A percentile compares a stretch with the other conserved stretches of the same genome.
Conservation (phyloP, 2,888 invertebrate genomes). For the Tuberolachnus salignus region DNA sequence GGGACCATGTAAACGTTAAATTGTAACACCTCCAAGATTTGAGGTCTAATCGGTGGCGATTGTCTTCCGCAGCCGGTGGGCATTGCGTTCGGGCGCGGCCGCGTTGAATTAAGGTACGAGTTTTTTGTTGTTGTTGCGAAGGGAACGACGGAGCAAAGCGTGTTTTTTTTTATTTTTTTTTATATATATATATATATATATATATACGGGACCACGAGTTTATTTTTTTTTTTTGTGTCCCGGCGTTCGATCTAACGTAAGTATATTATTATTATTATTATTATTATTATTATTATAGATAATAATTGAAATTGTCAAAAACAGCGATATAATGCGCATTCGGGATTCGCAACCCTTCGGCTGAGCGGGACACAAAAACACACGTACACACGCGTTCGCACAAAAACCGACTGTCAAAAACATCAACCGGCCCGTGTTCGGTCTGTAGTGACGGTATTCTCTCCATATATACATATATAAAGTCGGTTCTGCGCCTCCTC, state of each 20-base stretch:
- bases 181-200: too few species aligned
- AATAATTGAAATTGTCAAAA: slow-evolving; percentile 55
- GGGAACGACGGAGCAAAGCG: background rate
- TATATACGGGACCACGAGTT: background rate
- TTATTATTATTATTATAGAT: slow-evolving; percentile 26
- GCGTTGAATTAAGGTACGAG: background rate
- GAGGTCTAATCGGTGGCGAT: too few species aligned
- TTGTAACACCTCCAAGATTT: too few species aligned
- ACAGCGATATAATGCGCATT: slow-evolving; percentile 34
- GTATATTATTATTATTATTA: too few species aligned
- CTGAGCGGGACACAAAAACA: background rate
- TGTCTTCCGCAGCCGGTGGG: too few species aligned
- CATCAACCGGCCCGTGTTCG: slow-evolving; percentile 8
- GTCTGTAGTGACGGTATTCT: background rate
- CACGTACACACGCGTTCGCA: background rate
- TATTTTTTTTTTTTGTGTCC: background rate
- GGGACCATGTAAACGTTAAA: too few species aligned
- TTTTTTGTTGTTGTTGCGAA: background rate
- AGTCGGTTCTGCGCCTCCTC: background rate
- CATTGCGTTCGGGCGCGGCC: too few species aligned
- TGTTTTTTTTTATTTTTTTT: too few species aligned
- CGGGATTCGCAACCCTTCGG: slow-evolving; percentile 41
- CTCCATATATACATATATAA: too few species aligned
- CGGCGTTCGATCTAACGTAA: slow-evolving; percentile 25
- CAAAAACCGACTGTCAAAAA: slow-evolving; percentile 43